These are phyloP conservation scores for Mohoua ochrocephala DNA, from an alignment of 2,113 vertebrate genomes.

Conservation along the genomic window DNA sequence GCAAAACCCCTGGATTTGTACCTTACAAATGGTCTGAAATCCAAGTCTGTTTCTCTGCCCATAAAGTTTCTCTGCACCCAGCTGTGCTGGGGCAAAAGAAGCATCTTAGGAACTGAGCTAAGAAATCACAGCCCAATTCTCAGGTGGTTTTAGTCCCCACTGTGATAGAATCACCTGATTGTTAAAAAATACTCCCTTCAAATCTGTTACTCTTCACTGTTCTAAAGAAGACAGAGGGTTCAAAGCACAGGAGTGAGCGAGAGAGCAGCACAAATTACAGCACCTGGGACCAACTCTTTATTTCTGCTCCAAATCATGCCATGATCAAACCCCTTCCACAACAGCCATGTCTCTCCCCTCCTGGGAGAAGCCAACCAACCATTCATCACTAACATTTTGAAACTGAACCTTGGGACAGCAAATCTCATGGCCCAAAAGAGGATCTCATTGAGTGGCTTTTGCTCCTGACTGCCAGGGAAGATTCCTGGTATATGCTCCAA, in stretches of 20 bases:
- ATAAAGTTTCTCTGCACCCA: background rate
- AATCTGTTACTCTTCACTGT: background rate
- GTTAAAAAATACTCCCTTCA: background rate
- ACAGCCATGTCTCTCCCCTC: background rate
- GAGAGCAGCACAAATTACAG: background rate
- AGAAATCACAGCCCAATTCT: background rate
- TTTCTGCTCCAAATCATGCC: background rate
- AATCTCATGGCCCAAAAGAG: background rate
- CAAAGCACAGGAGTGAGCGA: background rate
- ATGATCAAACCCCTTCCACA: background rate
- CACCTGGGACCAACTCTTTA: background rate
- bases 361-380: background rate
- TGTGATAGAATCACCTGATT: background rate
- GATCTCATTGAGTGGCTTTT: background rate
- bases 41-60: background rate
- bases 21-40: background rate
- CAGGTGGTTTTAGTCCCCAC: background rate
- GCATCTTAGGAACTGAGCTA: background rate
- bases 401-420: background rate
- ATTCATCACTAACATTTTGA: background rate
- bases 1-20: conserved; percentile 22
- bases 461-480: background rate
- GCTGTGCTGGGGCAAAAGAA: background rate
- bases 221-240: background rate
- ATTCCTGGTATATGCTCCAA: background rate